Base-by-base conservation (phyloP, 2,888 invertebrate genomes). In the Leptura quadrifasciata region DNA sequence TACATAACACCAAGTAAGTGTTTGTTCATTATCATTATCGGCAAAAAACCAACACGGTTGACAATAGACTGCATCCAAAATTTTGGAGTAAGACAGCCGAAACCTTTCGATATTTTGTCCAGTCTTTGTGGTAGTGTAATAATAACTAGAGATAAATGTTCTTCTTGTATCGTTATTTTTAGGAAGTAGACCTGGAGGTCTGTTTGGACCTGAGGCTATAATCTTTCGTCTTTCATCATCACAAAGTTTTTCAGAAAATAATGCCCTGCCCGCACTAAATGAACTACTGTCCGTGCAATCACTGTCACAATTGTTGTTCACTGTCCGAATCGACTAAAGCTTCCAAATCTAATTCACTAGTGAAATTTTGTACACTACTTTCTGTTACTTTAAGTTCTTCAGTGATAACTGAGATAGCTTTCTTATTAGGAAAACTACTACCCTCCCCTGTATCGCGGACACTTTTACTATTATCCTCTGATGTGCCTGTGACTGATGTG, bases 391-490 rank as follows among this genome's bases (percentile, higher is more conserved):
- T 5, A 27, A 27, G 6, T 27, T 27, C 27, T 52, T 52, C 58
- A 58, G 58, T 58, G 58, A 10, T 24, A 58, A 21, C 12, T 20
- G 58, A 58, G 12, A n/a, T 24, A 58, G n/a, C 24, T 17, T 55
- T 4, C 58, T 58, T 21, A 20, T 4, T 24, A 21, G 9, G 3
- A 24, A 58, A 58, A 2, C 58, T 58, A 1, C 24, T 24, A 58
- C 24, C 58, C 58, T 58, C 58, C 24, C 58, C 58, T 20, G 58
- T 58, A 24, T 9, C 24, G 12, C 58, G 6, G 2, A 58, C 12
- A 21, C 24, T 58, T 58, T 58, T 58, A 58, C 24, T 15, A 58
- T 21, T 58, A 58, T 58, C 58, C 58, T 24, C 15, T n/a, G n/a
- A n/a, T n/a, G n/a, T n/a, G n/a, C n/a, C 10, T 58, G 6, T 15